phyloP scores from a whole-genome alignment of 2,113 vertebrate genomes.

The Aegithalos caudatus region DNA sequence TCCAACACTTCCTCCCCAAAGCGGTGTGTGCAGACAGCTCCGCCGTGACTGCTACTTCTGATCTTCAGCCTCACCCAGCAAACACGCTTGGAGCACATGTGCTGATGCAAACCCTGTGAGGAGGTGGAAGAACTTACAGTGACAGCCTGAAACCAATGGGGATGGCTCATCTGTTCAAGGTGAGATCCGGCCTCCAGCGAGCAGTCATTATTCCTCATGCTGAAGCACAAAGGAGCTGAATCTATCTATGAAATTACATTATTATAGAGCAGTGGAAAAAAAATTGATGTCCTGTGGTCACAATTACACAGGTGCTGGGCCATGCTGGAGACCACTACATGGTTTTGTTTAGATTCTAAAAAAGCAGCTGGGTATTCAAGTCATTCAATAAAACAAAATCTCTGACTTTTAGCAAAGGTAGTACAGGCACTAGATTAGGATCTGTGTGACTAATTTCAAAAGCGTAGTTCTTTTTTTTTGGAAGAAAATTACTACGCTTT shows the following conservation, averaged over 20 bases:
- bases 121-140: neutral
- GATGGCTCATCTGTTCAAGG: neutral
- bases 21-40: neutral
- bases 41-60: neutral
- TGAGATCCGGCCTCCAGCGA: neutral
- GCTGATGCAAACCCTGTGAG: neutral
- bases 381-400: neutral
- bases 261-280: neutral
- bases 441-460: neutral
- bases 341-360: neutral
- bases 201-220: neutral
- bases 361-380: neutral
- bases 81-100: neutral
- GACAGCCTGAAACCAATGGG: neutral
- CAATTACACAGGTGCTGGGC: neutral
- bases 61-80: neutral
- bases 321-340: neutral
- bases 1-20: neutral
- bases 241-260: neutral
- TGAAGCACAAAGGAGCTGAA: neutral
- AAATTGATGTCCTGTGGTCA: accelerated
- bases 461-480: neutral
- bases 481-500: neutral
- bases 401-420: neutral
- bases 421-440: neutral